phyloP scores from a whole-genome alignment of 1,140 invertebrate species.

The Micrasema longulum region DNA sequence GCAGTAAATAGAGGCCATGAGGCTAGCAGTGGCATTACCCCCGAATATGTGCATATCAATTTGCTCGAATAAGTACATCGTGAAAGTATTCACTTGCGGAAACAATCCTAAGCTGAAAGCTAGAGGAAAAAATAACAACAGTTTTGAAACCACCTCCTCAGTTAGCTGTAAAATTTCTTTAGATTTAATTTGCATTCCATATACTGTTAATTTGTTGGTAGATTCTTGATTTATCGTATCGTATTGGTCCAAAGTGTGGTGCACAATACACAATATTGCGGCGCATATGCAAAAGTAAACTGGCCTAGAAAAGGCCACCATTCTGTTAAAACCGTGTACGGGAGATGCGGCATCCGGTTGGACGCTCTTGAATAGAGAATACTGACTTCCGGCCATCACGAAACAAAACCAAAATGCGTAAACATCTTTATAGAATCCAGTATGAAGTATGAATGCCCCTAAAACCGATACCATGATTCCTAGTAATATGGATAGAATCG shows the following conservation, averaged over 20 bases:
- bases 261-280: slow-evolving; percentile 77
- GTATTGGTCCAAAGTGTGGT: slow-evolving; percentile 68
- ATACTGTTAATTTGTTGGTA: slow-evolving; percentile 72
- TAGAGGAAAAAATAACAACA: slow-evolving; percentile 92
- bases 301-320: slow-evolving; percentile 93
- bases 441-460: slow-evolving; percentile 85
- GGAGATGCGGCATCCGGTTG: slow-evolving; percentile 98
- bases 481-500: slow-evolving; percentile 85
- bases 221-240: slow-evolving; percentile 54
- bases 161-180: slow-evolving; percentile 75
- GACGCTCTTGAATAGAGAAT: slow-evolving; percentile 97
- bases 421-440: slow-evolving; percentile 91
- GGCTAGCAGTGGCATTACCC: slow-evolving; percentile 93
- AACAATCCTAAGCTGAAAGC: slow-evolving; percentile 95
- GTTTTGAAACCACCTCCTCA: slow-evolving; percentile 80
- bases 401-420: slow-evolving; percentile 96
- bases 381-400: slow-evolving; percentile 96
- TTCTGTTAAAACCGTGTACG: slow-evolving; percentile 97
- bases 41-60: slow-evolving; percentile 98
- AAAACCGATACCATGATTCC: slow-evolving; percentile 89
- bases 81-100: slow-evolving; percentile 96
- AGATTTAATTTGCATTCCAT: slow-evolving; percentile 81
- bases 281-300: slow-evolving; percentile 95
- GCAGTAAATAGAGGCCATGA: slow-evolving; percentile 88
- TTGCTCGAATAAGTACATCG: slow-evolving; percentile 95